These are phyloP conservation scores for Drosophila flavopinicola DNA, from an alignment of 2,888 invertebrate species.

Conservation along the genomic window DNA sequence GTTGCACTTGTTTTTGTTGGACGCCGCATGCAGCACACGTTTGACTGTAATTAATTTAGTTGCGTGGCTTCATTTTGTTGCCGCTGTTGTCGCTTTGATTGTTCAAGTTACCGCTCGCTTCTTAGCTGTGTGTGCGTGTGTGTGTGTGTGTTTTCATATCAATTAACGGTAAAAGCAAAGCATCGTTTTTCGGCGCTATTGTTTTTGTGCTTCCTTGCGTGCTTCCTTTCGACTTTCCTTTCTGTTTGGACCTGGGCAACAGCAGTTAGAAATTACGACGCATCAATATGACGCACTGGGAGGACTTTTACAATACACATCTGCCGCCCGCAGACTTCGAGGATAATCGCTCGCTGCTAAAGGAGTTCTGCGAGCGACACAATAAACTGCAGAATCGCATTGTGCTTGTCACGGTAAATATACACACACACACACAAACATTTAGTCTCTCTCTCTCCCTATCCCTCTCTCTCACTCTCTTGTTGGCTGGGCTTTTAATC, in stretches of 20 bases:
- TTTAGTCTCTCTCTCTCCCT: not conserved
- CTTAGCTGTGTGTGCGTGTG: conserved; percentile 17
- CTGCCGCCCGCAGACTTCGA: conserved; percentile 91
- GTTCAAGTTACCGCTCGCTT: conserved; percentile 31
- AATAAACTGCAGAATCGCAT: conserved; percentile 88
- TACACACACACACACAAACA: not conserved
- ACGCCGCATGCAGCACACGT: conserved; percentile 37
- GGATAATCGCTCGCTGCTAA: conserved; percentile 89
- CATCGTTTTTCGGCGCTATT: conserved; percentile 62
- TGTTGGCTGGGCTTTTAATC: not conserved
- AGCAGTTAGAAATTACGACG: conserved; percentile 10
- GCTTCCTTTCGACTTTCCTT: conserved; percentile 39
- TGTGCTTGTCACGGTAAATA: conserved; percentile 91
- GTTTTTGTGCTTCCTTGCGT: conserved; percentile 64
- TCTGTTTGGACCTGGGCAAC: conserved; percentile 14
- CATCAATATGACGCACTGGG: conserved; percentile 87
- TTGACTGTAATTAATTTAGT: conserved; percentile 55
- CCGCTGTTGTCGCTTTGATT: conserved; percentile 44
- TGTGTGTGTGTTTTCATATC: conserved; percentile 35
- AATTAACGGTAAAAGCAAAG: conserved; percentile 61
- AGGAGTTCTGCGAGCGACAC: conserved; percentile 90
- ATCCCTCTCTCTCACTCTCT: not conserved
- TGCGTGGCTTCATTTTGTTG: conserved; percentile 44
- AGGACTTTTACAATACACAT: conserved; percentile 93
- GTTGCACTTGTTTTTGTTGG: too few relatives aligned